phyloP scores from a whole-genome alignment of 2,888 invertebrate species.

The Apodemia mormo region DNA sequence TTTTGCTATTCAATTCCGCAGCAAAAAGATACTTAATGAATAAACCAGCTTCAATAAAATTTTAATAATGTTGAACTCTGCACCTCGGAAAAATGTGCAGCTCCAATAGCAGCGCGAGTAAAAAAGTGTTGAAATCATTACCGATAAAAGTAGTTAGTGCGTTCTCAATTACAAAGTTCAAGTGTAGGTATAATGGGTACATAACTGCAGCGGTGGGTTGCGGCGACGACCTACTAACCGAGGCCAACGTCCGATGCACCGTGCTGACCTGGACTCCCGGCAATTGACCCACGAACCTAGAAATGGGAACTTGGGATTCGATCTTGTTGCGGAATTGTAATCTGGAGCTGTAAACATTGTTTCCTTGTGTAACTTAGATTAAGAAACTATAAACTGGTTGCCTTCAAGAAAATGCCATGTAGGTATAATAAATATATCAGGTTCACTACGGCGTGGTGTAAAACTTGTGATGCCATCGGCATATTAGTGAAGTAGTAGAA shows the following conservation, averaged over 20 bases:
- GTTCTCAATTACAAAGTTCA: conserved; percentile 57
- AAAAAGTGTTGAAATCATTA: conserved; percentile 19
- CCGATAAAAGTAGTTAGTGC: conserved; percentile 23
- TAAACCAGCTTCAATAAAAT: not conserved
- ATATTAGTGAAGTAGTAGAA: too few species aligned
- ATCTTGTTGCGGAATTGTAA: conserved; percentile 28
- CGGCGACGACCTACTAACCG: conserved; percentile 73
- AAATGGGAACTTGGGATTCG: conserved; percentile 43
- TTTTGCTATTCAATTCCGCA: not conserved
- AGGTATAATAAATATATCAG: not conserved
- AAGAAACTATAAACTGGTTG: not conserved
- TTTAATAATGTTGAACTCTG: not conserved
- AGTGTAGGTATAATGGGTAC: conserved; percentile 56
- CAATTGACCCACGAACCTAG: conserved; percentile 57
- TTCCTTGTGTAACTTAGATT: conserved; percentile 19
- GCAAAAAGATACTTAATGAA: conserved; percentile 1
- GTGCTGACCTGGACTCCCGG: conserved; percentile 42
- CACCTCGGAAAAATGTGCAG: not conserved
- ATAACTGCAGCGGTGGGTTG: conserved; percentile 45
- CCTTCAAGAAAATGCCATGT: not conserved
- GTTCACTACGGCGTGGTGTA: not conserved
- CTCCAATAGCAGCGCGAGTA: not conserved
- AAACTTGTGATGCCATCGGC: too few species aligned
- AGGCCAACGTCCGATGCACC: conserved; percentile 69
- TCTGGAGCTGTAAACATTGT: conserved; percentile 34